Evolutionary conservation across 2,113 vertebrate genomes (phyloP), one percentile per base, ranked within the genome.

Genomic region (Anseranas semipalmata): DNA sequence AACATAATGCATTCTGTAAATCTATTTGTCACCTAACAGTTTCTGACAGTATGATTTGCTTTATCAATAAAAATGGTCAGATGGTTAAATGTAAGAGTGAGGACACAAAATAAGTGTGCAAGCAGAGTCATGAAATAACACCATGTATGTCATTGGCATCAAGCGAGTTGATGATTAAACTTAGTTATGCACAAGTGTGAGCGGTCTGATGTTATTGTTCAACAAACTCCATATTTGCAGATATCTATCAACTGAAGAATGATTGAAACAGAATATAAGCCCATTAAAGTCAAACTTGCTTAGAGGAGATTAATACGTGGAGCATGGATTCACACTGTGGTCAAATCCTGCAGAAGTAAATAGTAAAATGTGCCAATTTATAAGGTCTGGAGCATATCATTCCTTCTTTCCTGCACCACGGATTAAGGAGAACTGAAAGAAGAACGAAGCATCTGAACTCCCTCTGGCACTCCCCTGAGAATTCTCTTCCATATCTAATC

Each of bases 221-320:
- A 72, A 63, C 93, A 91, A 59, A 7, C 24, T 75, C 82, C 46
- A 15, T 88, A 93, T 93, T 71, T 86, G 59, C 67, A 91, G 78
- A 52, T 88, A 73, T 22, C 33, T 65, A 76, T 85, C 68, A 71
- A 81, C 10, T 67, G 75, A 88, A 83, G 39, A 77, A 86, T 71
- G 41, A 74, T 0, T 94, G 87, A 92, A 81, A 39, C n/a, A 80
- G 55, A 91, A 90, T 6, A 63, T 12, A 84, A 84, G 68, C n/a
- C 90, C 46, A 65, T 32, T 84, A 52, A 70, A 90, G 79, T 93
- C 75, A 97, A 92, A 78, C 43, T n/a, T n/a, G 48, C 52, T 88
- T 80, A 86, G 11, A 74, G 67, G 52, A 93, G 82, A 92, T 74
- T 88, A 95, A 91, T 56, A 91, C 10, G 20, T 0, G 7, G 35